Base-by-base conservation (phyloP, 1,140 invertebrate genomes). In the Scaptomyza pallida region DNA sequence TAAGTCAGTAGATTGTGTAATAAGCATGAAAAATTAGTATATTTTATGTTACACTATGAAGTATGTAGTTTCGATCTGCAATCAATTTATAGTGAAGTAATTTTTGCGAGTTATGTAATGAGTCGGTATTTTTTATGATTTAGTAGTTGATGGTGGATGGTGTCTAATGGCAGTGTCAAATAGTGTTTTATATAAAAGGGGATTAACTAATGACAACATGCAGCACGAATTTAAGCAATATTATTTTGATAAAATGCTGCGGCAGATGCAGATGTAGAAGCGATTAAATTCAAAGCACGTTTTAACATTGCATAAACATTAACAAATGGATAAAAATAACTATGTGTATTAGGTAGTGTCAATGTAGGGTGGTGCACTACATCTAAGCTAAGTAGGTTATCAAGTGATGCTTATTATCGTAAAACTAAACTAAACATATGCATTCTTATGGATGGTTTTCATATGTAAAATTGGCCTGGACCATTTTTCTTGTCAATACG, bases 11-110 rank as follows among this genome's bases (percentile, higher is more conserved):
- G 12, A 37, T 3, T 57, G 62, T 41, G 33, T 57, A 40, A 21
- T 59, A 43, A 35, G 62, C 61, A 64, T 64, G 61, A 40, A 65
- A 52, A 51, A 70, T 60, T 62, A 65, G n/a, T n/a, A n/a, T 45
- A 71, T 13, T 62, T 52, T 5, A 17, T 52, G 37, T 37, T 37
- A 37, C 8, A 12, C n/a, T 37, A 4, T 37, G 33, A n/a, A 37
- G 12, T 37, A 37, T 12, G 10, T 37, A n/a, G 26, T 30, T 37
- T n/a, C n/a, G 3, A 37, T 37, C 2, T 5, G 26, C 26, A 30
- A 9, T 9, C n/a, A n/a, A n/a, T 30, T 30, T 30, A 30, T 30
- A 30, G 26, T 30, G 5, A 6, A 12, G 9, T 10, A 35, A 6
- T 8, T 23, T 5, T 47, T 47, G n/a, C 17, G 43, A 45, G 44